Conservation (phyloP, 2,113 vertebrate species). For the Ramphastos sulfuratus region DNA sequence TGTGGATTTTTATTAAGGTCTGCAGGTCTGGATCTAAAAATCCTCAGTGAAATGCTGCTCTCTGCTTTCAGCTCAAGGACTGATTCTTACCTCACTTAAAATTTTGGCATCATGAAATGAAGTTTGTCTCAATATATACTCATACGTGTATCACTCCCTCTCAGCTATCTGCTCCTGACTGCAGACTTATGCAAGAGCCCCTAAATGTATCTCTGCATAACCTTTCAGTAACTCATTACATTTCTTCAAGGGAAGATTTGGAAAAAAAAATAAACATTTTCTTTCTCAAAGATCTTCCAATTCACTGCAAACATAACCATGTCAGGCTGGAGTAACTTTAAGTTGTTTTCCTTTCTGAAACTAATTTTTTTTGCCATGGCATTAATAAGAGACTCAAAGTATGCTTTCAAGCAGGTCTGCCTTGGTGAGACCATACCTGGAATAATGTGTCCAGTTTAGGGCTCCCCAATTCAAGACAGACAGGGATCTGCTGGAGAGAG, state of each 20-base stretch:
- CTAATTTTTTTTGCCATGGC: not conserved
- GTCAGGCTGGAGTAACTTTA: not conserved
- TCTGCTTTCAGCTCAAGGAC: not conserved
- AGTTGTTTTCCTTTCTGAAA: not conserved
- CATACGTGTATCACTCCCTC: not conserved
- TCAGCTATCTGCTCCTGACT: not conserved
- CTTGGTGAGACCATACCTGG: too few relatives aligned
- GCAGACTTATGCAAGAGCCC: not conserved
- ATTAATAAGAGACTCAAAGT: not conserved
- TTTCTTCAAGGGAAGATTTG: not conserved
- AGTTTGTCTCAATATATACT: not conserved
- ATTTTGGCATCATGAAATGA: not conserved
- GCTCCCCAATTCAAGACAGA: too few relatives aligned
- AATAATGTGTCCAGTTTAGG: too few relatives aligned
- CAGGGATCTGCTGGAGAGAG: too few relatives aligned
- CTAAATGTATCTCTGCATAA: not conserved
- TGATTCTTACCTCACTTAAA: slow-evolving; percentile 7
- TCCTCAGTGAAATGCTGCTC: not conserved
- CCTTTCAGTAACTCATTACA: not conserved
- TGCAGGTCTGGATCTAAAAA: not conserved
- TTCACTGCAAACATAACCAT: not conserved
- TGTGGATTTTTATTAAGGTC: slow-evolving; percentile 13
- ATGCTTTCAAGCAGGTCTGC: not conserved
- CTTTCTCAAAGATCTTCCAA: not conserved
- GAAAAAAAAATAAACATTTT: not conserved